These are phyloP conservation scores for Betta splendens DNA, from an alignment of 2,797 vertebrate genomes.

Conservation along the genomic window DNA sequence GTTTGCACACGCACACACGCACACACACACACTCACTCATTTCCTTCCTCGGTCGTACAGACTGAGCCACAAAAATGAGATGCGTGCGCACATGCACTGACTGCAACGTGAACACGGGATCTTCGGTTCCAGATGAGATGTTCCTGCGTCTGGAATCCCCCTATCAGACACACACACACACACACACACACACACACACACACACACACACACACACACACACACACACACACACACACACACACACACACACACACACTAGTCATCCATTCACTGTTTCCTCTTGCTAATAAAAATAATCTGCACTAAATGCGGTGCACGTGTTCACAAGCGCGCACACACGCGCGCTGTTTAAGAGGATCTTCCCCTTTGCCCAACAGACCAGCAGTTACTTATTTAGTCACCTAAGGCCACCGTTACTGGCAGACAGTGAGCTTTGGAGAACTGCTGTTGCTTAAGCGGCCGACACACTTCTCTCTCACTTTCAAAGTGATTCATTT, in stretches of 20 bases:
- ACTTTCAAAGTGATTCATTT: conserved; percentile 74
- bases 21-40: conserved; percentile 48
- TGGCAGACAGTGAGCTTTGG: conserved; percentile 68
- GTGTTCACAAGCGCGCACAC: conserved; percentile 50
- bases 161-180: conserved; percentile 62
- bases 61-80: conserved; percentile 47
- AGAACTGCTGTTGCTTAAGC: conserved; percentile 72
- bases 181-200: conserved; percentile 31
- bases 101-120: conserved; percentile 63
- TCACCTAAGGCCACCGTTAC: conserved; percentile 71
- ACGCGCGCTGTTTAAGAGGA: conserved; percentile 60
- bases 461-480: conserved; percentile 60
- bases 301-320: conserved; percentile 31
- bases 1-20: too few relatives aligned
- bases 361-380: conserved; percentile 76
- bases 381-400: conserved; percentile 75
- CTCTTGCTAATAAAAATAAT: conserved; percentile 70
- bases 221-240: too few relatives aligned
- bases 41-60: conserved; percentile 59
- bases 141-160: conserved; percentile 78
- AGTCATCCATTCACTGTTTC: conserved; percentile 68
- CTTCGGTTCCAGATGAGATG: conserved; percentile 70
- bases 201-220: conserved; percentile 30
- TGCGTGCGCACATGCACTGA: too few relatives aligned
- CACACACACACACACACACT: conserved; percentile 36